Evolutionary conservation across 2,113 vertebrate genomes (phyloP).

Genomic region (Sebastes fasciatus): DNA sequence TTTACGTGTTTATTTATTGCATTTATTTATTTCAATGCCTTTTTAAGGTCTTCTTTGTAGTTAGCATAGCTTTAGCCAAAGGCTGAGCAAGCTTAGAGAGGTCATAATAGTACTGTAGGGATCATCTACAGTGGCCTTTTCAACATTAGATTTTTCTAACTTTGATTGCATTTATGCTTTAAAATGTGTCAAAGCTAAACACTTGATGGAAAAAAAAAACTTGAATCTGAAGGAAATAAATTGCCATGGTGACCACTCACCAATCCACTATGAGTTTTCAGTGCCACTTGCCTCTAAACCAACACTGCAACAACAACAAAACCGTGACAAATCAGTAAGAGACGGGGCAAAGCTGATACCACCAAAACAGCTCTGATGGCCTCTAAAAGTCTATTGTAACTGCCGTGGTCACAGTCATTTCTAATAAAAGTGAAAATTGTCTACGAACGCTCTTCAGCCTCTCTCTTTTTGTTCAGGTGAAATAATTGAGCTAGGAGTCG

Average conservation of each 20-base stretch:
- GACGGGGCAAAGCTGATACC: conserved; percentile 5
- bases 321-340: conserved; percentile 39
- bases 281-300: neutral
- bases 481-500: conserved; percentile 66
- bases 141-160: neutral
- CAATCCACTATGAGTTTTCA: neutral
- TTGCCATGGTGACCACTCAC: neutral
- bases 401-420: conserved; percentile 55
- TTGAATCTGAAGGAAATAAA: neutral
- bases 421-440: conserved; percentile 64
- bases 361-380: conserved; percentile 51
- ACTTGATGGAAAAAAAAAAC: neutral
- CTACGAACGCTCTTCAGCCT: conserved; percentile 52
- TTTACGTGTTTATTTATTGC: neutral
- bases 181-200: neutral
- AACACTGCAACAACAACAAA: conserved; percentile 22
- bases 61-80: neutral
- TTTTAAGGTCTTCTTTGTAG: neutral
- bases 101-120: neutral
- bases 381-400: conserved; percentile 53
- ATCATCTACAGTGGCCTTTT: neutral
- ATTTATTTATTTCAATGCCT: neutral
- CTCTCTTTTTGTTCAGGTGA: conserved; percentile 45
- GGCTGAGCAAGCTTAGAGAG: neutral
- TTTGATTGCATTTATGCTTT: neutral